These are phyloP conservation scores for Chaetodon auriga DNA, from an alignment of 2,113 vertebrate genomes.

Conservation along the genomic window DNA sequence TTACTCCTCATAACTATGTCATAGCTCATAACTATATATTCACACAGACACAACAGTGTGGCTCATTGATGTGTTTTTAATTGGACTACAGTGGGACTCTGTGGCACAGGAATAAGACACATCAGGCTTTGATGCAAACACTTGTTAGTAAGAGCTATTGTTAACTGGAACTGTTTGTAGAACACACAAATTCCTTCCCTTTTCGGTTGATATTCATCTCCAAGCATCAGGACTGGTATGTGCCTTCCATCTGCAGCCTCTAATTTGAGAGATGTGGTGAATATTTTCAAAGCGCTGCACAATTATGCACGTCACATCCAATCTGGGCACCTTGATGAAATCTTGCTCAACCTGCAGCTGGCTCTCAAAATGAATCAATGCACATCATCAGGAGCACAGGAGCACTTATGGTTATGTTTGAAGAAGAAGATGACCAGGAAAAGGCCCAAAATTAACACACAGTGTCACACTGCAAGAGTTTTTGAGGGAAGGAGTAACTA, in stretches of 20 bases:
- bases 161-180: background rate
- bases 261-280: slow-evolving; percentile 39
- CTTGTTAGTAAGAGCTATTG: background rate
- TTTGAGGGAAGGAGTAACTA: background rate
- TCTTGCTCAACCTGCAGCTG: slow-evolving; percentile 22
- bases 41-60: background rate
- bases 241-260: slow-evolving; percentile 30
- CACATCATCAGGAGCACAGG: background rate
- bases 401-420: background rate
- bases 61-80: background rate
- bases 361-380: background rate
- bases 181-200: background rate
- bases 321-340: background rate
- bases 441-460: background rate
- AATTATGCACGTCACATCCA: background rate
- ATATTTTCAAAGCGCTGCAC: slow-evolving; percentile 23
- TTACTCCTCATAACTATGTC: no score
- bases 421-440: background rate
- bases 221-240: slow-evolving; percentile 19
- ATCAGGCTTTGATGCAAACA: background rate
- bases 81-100: background rate
- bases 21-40: background rate
- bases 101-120: background rate
- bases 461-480: no score
- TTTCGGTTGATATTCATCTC: slow-evolving; percentile 16